Evolutionary conservation across 1,140 invertebrate species (phyloP).

Genomic region (Wasmannia auropunctata): DNA sequence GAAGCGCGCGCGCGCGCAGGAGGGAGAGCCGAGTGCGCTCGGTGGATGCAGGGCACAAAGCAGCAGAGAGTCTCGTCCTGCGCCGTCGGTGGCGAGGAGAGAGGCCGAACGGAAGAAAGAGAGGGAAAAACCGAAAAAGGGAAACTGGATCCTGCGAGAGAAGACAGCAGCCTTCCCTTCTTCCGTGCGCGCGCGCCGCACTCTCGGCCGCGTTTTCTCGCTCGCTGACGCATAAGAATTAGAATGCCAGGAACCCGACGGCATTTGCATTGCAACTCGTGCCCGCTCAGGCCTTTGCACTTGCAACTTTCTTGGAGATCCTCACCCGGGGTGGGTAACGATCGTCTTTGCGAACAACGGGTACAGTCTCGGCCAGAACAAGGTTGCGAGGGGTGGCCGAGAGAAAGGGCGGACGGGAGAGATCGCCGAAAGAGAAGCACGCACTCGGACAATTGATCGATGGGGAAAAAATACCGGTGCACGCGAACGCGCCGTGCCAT

Average conservation of each 20-base stretch:
- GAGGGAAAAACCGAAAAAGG: constrained; percentile 12
- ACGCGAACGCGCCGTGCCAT: not conserved
- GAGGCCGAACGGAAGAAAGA: not conserved
- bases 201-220: constrained; percentile 64
- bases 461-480: constrained; percentile 20
- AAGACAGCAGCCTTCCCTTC: constrained; percentile 60
- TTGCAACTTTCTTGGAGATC: constrained; percentile 65
- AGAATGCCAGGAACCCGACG: constrained; percentile 56
- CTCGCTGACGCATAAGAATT: constrained; percentile 63
- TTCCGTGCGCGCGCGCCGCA: constrained; percentile 68
- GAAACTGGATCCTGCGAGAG: constrained; percentile 75
- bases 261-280: constrained; percentile 51
- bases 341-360: constrained; percentile 65
- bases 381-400: constrained; percentile 19
- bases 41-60: constrained; percentile 71
- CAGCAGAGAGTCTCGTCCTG: constrained; percentile 51
- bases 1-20: not conserved
- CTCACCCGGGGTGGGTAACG: constrained; percentile 41
- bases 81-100: constrained; percentile 18
- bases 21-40: constrained; percentile 47
- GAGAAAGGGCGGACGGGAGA: not conserved
- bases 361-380: constrained; percentile 43
- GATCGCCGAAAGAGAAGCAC: constrained; percentile 14
- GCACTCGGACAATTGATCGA: constrained; percentile 36
- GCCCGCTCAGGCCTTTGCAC: constrained; percentile 62